A percentile compares a stretch with the other conserved stretches of the same genome.
These are phyloP conservation scores for Eristalinus sepulchralis DNA, from an alignment of 2,888 invertebrate genomes.

Conservation along the genomic window DNA sequence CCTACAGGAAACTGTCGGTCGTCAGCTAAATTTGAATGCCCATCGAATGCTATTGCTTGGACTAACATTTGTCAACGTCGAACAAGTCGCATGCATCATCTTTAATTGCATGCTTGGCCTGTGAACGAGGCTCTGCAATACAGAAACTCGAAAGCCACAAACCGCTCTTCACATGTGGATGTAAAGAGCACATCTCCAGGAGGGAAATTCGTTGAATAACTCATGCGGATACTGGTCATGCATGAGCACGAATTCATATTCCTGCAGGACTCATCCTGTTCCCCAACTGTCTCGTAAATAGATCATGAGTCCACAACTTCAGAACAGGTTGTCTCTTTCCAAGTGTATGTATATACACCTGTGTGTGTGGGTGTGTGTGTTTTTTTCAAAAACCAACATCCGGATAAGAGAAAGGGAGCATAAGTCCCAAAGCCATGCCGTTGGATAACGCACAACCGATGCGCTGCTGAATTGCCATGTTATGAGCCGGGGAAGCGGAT, in stretches of 20 bases:
- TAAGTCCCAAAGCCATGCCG: neutral
- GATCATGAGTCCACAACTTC: conserved; percentile 36
- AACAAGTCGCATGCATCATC: conserved; percentile 4
- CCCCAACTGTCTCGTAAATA: conserved; percentile 31
- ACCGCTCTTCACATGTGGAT: neutral
- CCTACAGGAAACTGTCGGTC: neutral
- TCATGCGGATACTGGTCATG: conserved; percentile 26
- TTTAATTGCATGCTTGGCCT: conserved; percentile 38
- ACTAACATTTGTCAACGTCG: conserved; percentile 18
- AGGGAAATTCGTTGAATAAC: conserved; percentile 36
- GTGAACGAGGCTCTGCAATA: neutral
- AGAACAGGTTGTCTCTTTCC: neutral
- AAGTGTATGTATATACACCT: neutral
- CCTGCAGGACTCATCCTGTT: conserved; percentile 19
- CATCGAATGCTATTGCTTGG: neutral
- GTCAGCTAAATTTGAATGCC: neutral
- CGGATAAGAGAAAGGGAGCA: conserved; percentile 3
- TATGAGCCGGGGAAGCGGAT: neutral
- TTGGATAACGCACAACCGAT: conserved; percentile 1
- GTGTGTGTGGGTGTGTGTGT: conserved; percentile 2
- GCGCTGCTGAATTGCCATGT: neutral
- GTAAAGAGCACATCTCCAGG: neutral
- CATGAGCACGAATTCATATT: conserved; percentile 13
- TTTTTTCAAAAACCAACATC: conserved; percentile 14
- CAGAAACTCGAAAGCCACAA: neutral